Evolutionary conservation across 2,113 vertebrate genomes (phyloP), one percentile per base, ranked within the genome.

Genomic region (Zosterops hypoxanthus): DNA sequence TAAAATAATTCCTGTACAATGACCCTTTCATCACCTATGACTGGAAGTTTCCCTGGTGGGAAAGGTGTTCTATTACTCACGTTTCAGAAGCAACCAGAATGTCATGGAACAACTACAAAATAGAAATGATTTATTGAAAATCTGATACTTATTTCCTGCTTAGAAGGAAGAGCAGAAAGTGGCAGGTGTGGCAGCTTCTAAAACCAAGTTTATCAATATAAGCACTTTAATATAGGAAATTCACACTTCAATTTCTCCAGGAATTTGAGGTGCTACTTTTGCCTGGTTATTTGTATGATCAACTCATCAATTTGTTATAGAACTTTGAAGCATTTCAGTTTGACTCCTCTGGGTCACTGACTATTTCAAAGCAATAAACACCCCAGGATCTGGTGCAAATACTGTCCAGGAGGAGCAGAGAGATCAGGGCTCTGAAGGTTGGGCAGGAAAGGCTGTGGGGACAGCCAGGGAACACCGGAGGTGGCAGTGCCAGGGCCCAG

Each of bases 391-490:
- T 24, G 44, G 36, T n/a, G 60, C 22, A 59, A 28, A 19, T 13
- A 4, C 4, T 0, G 3, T 7, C 39, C 52, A 33, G 49, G 42
- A 6, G 57, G 42, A 33, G 61, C 39, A 8, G 31, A 31, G n/a
- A 28, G 34, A 2, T 5, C 8, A 23, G 44, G 39, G 26, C 70
- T 46, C 23, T 1, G 24, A 36, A 29, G 41, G 8, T 0, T 7
- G 12, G 14, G 59, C 33, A 52, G 46, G 55, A 78, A 14, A 0
- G 6, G 44, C 59, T 36, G 1, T 9, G 4, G 2, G 50, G 59
- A 10, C 41, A 39, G 47, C 1, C 16, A 52, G n/a, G 63, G 60
- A 16, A 42, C 34, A 12, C 34, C 8, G 0, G 8, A 47, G 46
- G 41, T 7, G 4, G 23, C 17, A 3, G 23, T 13, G 50, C 44